A percentile compares a stretch with the other conserved stretches of the same genome.
Conservation (phyloP, 1,140 invertebrate species). For the Sitobion miscanthi region DNA sequence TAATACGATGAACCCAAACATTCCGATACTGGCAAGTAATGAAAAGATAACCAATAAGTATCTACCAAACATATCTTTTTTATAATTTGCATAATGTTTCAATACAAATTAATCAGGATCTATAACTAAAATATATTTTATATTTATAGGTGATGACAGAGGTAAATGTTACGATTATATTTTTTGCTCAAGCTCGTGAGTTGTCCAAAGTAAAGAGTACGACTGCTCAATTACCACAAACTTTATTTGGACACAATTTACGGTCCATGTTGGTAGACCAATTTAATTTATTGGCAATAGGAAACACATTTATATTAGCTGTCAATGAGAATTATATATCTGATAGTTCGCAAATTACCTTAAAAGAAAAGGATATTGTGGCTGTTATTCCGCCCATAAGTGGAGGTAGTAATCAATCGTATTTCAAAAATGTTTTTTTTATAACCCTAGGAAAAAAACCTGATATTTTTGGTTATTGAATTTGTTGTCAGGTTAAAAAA, state of each 20-base stretch:
- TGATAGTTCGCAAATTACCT: conserved; percentile 58
- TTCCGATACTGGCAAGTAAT: background rate
- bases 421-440: background rate
- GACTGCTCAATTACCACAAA: conserved; percentile 64
- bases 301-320: conserved; percentile 76
- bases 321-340: conserved; percentile 79
- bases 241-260: conserved; percentile 67
- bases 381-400: conserved; percentile 61
- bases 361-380: conserved; percentile 59
- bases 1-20: background rate
- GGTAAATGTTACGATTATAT: conserved; percentile 72
- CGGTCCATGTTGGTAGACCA: conserved; percentile 67
- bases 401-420: conserved; percentile 61
- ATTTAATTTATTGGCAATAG: conserved; percentile 74
- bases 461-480: background rate
- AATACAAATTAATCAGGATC: background rate
- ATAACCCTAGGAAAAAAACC: background rate
- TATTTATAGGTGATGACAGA: conserved; percentile 56
- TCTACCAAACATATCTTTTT: background rate
- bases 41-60: background rate
- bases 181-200: conserved; percentile 88
- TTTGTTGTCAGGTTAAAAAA: conserved; percentile 62
- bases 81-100: background rate
- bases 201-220: conserved; percentile 70
- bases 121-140: background rate